Evolutionary conservation across 1,140 invertebrate species (phyloP).

Genomic region (Probaryconus sp.): DNA sequence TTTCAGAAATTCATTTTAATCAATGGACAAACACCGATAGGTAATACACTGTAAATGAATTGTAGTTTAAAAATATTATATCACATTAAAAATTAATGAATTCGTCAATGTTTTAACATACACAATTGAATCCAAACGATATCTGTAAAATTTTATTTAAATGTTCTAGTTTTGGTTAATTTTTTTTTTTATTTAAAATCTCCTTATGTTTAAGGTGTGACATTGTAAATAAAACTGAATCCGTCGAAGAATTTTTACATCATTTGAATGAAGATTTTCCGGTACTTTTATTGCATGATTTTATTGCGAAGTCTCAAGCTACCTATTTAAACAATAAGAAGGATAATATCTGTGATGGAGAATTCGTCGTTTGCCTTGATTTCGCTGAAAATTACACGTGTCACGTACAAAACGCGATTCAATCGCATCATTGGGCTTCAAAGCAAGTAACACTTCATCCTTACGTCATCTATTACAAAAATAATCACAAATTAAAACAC

Average conservation of each 20-base stretch:
- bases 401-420: not conserved
- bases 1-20: too few relatives aligned
- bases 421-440: too few relatives aligned
- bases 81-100: too few relatives aligned
- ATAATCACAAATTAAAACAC: too few relatives aligned
- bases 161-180: not conserved
- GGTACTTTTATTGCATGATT: constrained; percentile 2
- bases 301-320: not conserved
- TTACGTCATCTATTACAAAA: too few relatives aligned
- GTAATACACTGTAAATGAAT: not conserved
- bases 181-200: not conserved
- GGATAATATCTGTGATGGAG: not conserved
- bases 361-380: constrained; percentile 4
- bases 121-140: too few relatives aligned
- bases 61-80: too few relatives aligned
- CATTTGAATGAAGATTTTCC: constrained; percentile 1
- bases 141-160: not conserved
- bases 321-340: not conserved
- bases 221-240: constrained; percentile 5
- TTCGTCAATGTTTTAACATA: too few relatives aligned
- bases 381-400: constrained; percentile 7
- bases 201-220: constrained; percentile 1
- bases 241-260: not conserved
- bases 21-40: too few relatives aligned
- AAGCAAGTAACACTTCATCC: too few relatives aligned